Conservation (phyloP, 2,888 invertebrate genomes). For the Teleogryllus oceanicus region DNA sequence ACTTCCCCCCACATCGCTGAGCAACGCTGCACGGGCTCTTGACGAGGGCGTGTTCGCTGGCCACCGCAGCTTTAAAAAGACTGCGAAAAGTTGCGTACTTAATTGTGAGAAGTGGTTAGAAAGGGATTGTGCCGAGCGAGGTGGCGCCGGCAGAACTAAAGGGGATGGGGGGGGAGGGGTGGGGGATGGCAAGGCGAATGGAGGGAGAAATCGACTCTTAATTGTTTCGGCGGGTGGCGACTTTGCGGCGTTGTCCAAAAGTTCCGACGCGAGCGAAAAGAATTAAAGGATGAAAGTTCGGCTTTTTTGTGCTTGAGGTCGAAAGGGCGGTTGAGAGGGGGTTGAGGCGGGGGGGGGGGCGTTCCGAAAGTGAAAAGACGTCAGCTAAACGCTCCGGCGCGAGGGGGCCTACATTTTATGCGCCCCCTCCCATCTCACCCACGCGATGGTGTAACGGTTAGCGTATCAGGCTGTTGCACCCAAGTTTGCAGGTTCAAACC, state of each 20-base stretch:
- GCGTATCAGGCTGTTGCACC: too few species aligned
- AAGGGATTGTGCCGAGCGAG: neutral
- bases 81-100: neutral
- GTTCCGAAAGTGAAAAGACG: neutral
- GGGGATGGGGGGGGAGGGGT: neutral
- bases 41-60: neutral
- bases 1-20: too few species aligned
- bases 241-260: slow-evolving; percentile 7
- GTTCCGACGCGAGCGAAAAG: neutral
- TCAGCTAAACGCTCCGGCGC: neutral
- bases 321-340: neutral
- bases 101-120: neutral
- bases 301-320: neutral
- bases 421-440: too few species aligned
- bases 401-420: too few species aligned
- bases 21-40: too few species aligned
- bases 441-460: too few species aligned
- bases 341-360: neutral
- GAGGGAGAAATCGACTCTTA: neutral
- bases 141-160: neutral
- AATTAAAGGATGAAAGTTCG: neutral
- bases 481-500: too few species aligned
- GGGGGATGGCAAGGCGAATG: neutral
- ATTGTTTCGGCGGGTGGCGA: neutral
- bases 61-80: neutral